Evolutionary conservation across 2,113 vertebrate species (phyloP).

Genomic region (Rhinopithecus roxellana): DNA sequence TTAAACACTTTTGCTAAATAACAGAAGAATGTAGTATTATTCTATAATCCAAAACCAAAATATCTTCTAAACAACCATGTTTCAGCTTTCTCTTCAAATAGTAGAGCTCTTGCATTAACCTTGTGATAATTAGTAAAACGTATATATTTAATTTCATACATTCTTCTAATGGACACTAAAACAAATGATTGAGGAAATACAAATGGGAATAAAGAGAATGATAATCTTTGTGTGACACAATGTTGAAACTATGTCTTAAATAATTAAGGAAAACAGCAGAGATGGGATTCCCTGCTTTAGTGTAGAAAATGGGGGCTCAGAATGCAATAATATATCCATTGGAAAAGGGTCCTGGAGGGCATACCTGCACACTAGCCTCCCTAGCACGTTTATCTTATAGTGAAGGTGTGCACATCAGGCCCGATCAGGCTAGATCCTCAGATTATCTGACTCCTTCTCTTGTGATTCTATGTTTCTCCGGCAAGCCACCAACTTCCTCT

Average conservation of each 20-base stretch:
- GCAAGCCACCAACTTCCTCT: not conserved
- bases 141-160: not conserved
- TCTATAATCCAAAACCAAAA: slow-evolving; percentile 3
- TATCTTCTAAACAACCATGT: not conserved
- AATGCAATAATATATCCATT: not conserved
- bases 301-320: not conserved
- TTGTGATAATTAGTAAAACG: not conserved
- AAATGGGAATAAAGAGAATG: not conserved
- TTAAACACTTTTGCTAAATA: not conserved
- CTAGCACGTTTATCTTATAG: not conserved
- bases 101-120: not conserved
- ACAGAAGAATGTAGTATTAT: not conserved
- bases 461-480: not conserved
- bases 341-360: not conserved
- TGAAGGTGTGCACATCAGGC: not conserved
- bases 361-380: not conserved
- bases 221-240: not conserved
- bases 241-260: not conserved
- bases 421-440: not conserved
- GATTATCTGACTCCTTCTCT: not conserved
- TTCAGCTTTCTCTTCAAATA: slow-evolving; percentile 41
- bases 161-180: not conserved
- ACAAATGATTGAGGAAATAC: not conserved
- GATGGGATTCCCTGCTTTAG: not conserved
- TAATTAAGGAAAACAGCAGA: not conserved